Conservation (phyloP, 2,888 invertebrate genomes). For the Halictus ligatus region DNA sequence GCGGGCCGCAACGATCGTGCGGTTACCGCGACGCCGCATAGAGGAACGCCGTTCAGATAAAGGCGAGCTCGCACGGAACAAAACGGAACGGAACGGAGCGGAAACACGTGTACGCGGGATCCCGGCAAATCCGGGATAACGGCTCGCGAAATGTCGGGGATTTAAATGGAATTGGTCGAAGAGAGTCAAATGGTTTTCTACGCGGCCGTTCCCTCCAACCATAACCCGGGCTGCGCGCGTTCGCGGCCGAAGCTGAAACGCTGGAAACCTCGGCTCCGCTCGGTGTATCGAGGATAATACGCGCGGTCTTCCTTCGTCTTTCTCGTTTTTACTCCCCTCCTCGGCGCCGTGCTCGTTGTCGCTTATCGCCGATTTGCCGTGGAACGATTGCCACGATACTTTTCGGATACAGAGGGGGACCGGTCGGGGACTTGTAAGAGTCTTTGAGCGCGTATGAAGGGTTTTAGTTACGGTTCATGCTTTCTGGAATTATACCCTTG, state of each 20-base stretch:
- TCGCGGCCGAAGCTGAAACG: not conserved
- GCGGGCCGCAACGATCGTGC: slow-evolving; percentile 9
- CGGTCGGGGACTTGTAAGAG: not conserved
- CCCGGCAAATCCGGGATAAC: slow-evolving; percentile 72
- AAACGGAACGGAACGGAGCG: slow-evolving; percentile 2
- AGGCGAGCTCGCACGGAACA: not conserved
- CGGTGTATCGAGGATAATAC: not conserved
- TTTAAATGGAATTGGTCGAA: slow-evolving; percentile 71
- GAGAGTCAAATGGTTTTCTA: slow-evolving; percentile 69
- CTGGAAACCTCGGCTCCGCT: not conserved
- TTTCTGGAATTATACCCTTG: not conserved
- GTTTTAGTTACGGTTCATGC: not conserved
- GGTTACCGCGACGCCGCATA: slow-evolving; percentile 1
- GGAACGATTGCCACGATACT: slow-evolving; percentile 3
- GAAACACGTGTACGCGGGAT: slow-evolving; percentile 54
- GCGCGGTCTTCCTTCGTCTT: not conserved
- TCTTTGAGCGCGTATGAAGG: not conserved
- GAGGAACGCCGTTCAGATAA: slow-evolving; percentile 22
- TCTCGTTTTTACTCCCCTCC: not conserved
- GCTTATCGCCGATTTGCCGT: slow-evolving; percentile 10
- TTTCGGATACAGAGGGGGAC: not conserved
- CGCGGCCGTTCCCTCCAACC: slow-evolving; percentile 39
- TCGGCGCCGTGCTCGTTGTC: not conserved
- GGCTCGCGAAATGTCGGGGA: slow-evolving; percentile 66
- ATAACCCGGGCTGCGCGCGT: slow-evolving; percentile 30